Conservation (phyloP, 2,888 invertebrate species). For the Cephus spinipes region DNA sequence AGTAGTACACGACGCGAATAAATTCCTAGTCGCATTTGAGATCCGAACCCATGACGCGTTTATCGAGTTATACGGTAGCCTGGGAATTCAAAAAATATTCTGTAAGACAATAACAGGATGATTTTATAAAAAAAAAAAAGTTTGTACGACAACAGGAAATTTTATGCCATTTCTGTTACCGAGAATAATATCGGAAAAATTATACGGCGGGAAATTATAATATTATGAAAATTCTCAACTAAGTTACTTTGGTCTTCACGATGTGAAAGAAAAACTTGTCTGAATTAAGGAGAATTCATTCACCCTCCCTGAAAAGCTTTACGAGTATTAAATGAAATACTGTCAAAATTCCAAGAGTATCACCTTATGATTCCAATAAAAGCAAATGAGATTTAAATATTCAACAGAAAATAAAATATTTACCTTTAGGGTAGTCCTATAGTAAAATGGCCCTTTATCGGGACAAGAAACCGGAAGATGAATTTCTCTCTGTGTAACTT, state of each 20-base stretch:
- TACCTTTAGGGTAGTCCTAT: background rate
- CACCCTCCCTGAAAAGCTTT: background rate
- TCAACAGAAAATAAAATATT: background rate
- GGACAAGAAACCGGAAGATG: background rate
- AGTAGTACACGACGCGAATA: background rate
- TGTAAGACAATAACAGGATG: background rate
- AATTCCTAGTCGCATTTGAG: background rate
- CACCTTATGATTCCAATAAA: background rate
- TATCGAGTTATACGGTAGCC: background rate
- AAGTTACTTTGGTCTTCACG: background rate
- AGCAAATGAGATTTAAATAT: background rate
- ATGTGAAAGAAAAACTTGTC: background rate
- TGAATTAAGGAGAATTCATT: background rate
- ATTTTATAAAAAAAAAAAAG: background rate
- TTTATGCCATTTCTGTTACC: background rate
- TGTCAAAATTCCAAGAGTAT: too few species aligned
- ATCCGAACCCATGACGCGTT: background rate
- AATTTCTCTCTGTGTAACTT: background rate
- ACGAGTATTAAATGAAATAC: background rate
- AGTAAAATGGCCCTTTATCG: background rate
- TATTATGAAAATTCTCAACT: background rate
- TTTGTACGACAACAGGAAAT: background rate
- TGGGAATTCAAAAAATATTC: too few species aligned
- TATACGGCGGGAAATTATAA: background rate
- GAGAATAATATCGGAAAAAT: background rate